Percentiles rank a stretch among this genome's conserved stretches.
phyloP scores from a whole-genome alignment of 1,140 invertebrate species.

The Eupristina koningsbergeri region DNA sequence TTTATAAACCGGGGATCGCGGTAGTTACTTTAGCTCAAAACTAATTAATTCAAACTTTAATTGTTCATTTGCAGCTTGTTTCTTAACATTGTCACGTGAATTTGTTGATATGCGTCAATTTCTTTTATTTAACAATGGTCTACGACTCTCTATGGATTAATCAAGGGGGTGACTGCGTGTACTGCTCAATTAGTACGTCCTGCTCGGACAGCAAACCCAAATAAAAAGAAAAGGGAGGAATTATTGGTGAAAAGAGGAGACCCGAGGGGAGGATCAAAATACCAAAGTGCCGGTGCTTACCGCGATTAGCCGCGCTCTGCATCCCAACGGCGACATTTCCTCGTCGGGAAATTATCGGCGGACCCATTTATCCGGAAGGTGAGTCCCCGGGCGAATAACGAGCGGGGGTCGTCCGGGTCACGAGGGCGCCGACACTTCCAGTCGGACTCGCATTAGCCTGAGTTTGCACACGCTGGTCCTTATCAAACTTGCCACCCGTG shows the following conservation, averaged over 20 bases:
- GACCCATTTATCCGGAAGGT: not conserved
- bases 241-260: too few species aligned
- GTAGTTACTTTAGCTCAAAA: too few species aligned
- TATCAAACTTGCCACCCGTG: too few species aligned
- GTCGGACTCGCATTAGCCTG: not conserved
- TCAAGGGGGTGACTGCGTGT: too few species aligned
- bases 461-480: constrained; percentile 14
- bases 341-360: not conserved
- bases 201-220: not conserved
- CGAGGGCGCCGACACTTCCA: not conserved
- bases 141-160: not conserved
- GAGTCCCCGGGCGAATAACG: constrained; percentile 15
- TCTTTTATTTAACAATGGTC: too few species aligned
- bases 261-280: not conserved
- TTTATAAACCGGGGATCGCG: too few species aligned
- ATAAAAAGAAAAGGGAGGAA: too few species aligned
- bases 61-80: too few species aligned
- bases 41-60: too few species aligned
- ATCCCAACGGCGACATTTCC: constrained; percentile 5
- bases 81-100: too few species aligned
- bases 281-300: not conserved
- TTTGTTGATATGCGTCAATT: too few species aligned
- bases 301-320: not conserved
- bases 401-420: not conserved
- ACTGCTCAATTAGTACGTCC: not conserved